phyloP scores from a whole-genome alignment of 1,140 invertebrate genomes.

The Temnothorax nylanderi region DNA sequence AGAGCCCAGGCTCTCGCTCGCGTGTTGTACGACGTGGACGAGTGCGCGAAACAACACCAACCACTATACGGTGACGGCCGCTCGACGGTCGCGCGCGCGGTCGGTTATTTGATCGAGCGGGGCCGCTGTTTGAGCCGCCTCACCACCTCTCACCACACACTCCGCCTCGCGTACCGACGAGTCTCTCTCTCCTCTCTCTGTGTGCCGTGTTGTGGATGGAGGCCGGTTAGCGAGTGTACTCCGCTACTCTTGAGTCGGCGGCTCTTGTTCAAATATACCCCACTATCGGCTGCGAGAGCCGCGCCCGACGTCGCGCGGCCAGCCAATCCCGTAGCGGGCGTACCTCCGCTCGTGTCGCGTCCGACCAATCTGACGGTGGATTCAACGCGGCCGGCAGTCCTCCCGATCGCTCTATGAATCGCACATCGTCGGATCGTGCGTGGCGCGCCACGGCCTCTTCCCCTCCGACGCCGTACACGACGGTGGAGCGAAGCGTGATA shows the following conservation, averaged over 20 bases:
- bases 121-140: slow-evolving; percentile 73
- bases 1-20: slow-evolving; percentile 16
- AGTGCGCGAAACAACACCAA: slow-evolving; percentile 61
- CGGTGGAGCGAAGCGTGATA: background rate
- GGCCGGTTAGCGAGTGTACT: slow-evolving; percentile 85
- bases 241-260: slow-evolving; percentile 81
- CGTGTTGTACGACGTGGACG: slow-evolving; percentile 47
- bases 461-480: background rate
- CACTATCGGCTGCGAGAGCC: slow-evolving; percentile 47
- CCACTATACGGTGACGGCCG: slow-evolving; percentile 46
- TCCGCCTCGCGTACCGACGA: slow-evolving; percentile 68
- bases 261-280: slow-evolving; percentile 85
- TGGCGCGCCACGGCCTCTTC: slow-evolving; percentile 25
- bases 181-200: slow-evolving; percentile 73
- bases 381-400: background rate
- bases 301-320: slow-evolving; percentile 33
- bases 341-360: background rate
- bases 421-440: slow-evolving; percentile 23
- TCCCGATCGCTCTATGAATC: slow-evolving; percentile 20
- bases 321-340: background rate
- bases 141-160: slow-evolving; percentile 66
- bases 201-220: slow-evolving; percentile 83
- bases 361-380: background rate
- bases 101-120: slow-evolving; percentile 73
- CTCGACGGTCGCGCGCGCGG: slow-evolving; percentile 60